Evolutionary conservation across 2,113 vertebrate genomes (phyloP).

Genomic region (Gracilinanus agilis): DNA sequence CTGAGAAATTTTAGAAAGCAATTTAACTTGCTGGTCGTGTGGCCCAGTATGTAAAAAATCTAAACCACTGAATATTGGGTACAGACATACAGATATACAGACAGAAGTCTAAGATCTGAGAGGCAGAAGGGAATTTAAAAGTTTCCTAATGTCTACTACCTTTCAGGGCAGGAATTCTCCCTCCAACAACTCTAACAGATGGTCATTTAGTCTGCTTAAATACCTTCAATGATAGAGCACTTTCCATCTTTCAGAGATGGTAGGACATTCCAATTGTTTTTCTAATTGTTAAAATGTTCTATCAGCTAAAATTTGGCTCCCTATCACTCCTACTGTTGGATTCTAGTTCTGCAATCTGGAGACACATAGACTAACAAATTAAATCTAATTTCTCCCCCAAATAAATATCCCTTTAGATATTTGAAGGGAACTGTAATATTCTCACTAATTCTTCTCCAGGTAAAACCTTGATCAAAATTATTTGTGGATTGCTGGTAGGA

Average conservation of each 20-base stretch:
- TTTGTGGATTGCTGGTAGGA: too few relatives aligned
- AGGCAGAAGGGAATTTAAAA: background rate
- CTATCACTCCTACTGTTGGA: background rate
- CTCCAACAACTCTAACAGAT: too few relatives aligned
- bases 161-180: too few relatives aligned
- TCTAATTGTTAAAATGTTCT: background rate
- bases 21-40: background rate
- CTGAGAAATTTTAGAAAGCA: background rate
- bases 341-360: constrained; percentile 2
- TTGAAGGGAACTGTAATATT: background rate
- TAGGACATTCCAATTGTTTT: too few relatives aligned
- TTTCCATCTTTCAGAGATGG: background rate
- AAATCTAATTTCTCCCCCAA: background rate
- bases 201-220: too few relatives aligned
- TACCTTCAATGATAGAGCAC: too few relatives aligned
- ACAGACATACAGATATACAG: too few relatives aligned
- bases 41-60: accelerated
- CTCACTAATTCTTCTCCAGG: background rate
- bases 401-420: background rate
- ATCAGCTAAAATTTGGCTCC: background rate
- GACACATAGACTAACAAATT: background rate
- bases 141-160: background rate
- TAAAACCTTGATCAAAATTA: too few relatives aligned
- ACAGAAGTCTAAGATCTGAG: too few relatives aligned
- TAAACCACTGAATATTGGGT: too few relatives aligned